phyloP scores from a whole-genome alignment of 2,113 vertebrate genomes.

The Myrmecophaga tridactyla region DNA sequence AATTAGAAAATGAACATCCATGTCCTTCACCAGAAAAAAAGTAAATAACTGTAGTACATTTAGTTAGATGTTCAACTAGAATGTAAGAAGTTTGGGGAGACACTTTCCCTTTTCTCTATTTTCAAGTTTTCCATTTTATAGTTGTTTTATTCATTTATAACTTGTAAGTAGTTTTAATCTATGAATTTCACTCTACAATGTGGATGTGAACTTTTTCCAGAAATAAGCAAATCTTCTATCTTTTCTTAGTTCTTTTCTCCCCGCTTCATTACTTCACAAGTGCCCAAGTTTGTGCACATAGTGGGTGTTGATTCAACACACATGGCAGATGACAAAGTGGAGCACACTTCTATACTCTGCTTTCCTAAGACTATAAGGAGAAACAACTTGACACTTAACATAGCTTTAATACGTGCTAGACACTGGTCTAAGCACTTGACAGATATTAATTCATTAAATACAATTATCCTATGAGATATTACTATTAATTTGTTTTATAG shows the following conservation, averaged over 20 bases:
- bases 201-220: not conserved
- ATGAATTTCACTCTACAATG: not conserved
- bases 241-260: not conserved
- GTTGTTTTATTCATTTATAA: not conserved
- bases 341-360: not conserved
- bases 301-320: too few relatives aligned
- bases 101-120: not conserved
- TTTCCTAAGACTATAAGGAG: not conserved
- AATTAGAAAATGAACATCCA: not conserved
- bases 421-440: not conserved
- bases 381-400: not conserved
- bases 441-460: not conserved
- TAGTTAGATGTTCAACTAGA: not conserved
- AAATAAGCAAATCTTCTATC: not conserved
- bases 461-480: not conserved
- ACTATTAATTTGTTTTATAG: not conserved
- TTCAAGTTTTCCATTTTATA: not conserved
- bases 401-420: not conserved
- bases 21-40: not conserved
- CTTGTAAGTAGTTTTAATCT: not conserved
- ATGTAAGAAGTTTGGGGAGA: not conserved
- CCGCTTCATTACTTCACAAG: not conserved
- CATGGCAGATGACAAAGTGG: not conserved
- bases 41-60: not conserved
- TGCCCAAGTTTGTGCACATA: not conserved